Evolutionary conservation across 1,140 invertebrate species (phyloP), one percentile per base, ranked within the genome.

Genomic region (Samia ricini): DNA sequence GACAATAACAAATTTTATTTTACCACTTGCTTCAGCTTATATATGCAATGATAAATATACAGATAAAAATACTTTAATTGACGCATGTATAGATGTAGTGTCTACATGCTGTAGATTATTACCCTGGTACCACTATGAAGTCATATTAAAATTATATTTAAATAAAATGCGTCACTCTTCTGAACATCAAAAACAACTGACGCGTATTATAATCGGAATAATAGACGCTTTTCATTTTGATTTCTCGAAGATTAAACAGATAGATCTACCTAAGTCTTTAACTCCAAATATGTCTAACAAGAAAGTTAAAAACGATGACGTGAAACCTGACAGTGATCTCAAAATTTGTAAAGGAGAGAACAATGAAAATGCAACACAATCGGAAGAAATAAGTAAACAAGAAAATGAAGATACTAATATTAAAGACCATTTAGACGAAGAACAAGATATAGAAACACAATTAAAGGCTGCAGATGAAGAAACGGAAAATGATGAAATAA

Each of bases 171-270:
- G 94, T 4, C 91, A 91, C 42, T 93, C 93, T 4, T 69, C 93
- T 0, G 94, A 95, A 15, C 94, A 95, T 87, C 96, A 98, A 75
- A 97, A 96, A 79, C 95, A 97, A 72, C 88, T 95, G 50, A 94
- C 97, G 0, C 94, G 96, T 69, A 93, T 98, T 48, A 90, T 98
- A 18, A 94, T 97, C 0, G 93, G 92, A 1, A 95, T 99, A 59
- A 88, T 99, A 24, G 96, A 99, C 86, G 94, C 95, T 1, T 99
- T 99, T 79, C 98, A 99, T 89, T 99, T 96, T 89, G 96, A 99
- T 92, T 86, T 99, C 24, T 94, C 93, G 0, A 94, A 94, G 79
- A 92, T 91, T 0, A 87, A 92, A 61, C 76, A 81, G 62, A 81
- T 90, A 58, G 83, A 87, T 58, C 42, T 89, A 15, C 85, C 88